Base-by-base conservation (phyloP, 2,888 invertebrate species). In the Tyria jacobaeae region DNA sequence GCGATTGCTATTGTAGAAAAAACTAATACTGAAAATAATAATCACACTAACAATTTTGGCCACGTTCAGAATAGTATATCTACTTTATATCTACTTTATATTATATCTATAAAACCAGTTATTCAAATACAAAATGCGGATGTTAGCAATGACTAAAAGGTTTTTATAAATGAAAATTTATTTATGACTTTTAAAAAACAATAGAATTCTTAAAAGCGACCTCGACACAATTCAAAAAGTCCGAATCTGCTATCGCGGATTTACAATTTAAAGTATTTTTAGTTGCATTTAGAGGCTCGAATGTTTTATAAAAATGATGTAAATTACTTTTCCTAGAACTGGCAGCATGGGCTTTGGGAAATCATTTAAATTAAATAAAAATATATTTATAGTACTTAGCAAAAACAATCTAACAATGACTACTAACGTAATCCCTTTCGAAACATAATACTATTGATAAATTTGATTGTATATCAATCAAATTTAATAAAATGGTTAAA, bases 221-320 rank as follows among this genome's bases (percentile, higher is more conserved):
- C 75, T 73, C 68, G 75, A 75, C 69, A 73, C 70, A 67, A 73
- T 69, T 73, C 56, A 71, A 75, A 62, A 64, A 71, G 62, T 68
- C 60, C 48, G 68, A 71, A 71, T 76, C 51, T 73, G 65, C 73
- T 71, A 71, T 62, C 58, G 48, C 49, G 63, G 65, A 76, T 76
- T 76, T 76, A 75, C 73, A 76, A 76, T 75, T 75, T 75, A 68
- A 73, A 73, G 57, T 31, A 49, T 70, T 73, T 73, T 71, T 69
- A 67, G 68, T 64, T 49, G 59, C 48, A 60, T 68, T 69, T 58
- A 55, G 58, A 68, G 51, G 63, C 61, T 61, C 47, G 63, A 75
- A 61, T 64, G 59, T 64, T 71, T 15, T 7, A 63, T 54, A 62
- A 73, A 71, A 60, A 44, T 34, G 27, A 44, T 2, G 6, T 31